Evolutionary conservation across 2,797 vertebrate species (phyloP).

Genomic region (Pyrrhura leucotis): DNA sequence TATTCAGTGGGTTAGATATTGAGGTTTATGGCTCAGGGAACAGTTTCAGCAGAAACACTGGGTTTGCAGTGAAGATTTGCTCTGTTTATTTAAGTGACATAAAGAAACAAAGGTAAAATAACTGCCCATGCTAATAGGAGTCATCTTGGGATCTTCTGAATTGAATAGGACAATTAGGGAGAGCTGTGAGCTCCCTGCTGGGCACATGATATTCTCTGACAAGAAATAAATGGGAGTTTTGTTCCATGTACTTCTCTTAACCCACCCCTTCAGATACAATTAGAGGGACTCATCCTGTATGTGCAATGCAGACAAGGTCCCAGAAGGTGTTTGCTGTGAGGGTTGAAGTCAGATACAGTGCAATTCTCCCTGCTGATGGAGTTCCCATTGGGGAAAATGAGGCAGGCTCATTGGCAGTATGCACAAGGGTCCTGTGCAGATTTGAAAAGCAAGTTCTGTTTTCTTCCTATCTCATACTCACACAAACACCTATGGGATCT

Average conservation of each 20-base stretch:
- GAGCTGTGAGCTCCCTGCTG: slow-evolving; percentile 23
- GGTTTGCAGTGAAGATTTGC: slow-evolving; percentile 49
- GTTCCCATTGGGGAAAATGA: not conserved
- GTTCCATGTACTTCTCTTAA: not conserved
- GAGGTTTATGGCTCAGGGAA: not conserved
- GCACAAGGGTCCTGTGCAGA: not conserved
- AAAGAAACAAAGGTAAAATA: slow-evolving; percentile 63
- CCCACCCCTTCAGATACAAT: not conserved
- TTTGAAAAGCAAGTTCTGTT: not conserved
- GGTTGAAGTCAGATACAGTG: not conserved
- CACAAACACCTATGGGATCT: not conserved
- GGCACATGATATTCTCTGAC: not conserved
- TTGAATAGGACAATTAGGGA: not conserved
- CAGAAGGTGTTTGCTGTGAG: not conserved
- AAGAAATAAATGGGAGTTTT: slow-evolving; percentile 7
- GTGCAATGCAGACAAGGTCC: not conserved
- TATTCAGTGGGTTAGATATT: not conserved
- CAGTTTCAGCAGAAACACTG: slow-evolving; percentile 52
- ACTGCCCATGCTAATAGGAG: slow-evolving; percentile 51
- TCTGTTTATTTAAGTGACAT: slow-evolving; percentile 61
- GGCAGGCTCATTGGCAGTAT: not conserved
- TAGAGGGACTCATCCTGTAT: not conserved
- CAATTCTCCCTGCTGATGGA: not conserved
- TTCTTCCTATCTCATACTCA: not conserved
- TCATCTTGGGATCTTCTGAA: slow-evolving; percentile 40